Evolutionary conservation across 2,113 vertebrate species (phyloP).

Genomic region (Murina feae): DNA sequence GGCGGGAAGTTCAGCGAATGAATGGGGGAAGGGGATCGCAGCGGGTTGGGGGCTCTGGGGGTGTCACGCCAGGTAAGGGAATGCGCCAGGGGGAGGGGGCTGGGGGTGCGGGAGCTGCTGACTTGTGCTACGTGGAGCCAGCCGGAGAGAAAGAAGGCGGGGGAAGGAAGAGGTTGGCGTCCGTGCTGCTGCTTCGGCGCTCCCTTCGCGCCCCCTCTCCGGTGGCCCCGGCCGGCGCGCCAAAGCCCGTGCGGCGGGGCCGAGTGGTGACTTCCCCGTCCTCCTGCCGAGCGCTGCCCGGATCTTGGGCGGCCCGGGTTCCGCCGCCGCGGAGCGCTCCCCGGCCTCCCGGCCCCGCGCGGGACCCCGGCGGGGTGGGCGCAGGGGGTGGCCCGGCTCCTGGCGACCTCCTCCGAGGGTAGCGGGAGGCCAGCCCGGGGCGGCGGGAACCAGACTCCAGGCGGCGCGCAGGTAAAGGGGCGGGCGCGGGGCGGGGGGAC

Average conservation of each 20-base stretch:
- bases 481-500: neutral
- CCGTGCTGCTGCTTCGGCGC: neutral
- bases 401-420: neutral
- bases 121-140: neutral
- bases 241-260: neutral
- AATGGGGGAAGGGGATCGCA: neutral
- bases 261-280: neutral
- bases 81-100: neutral
- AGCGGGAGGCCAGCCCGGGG: neutral
- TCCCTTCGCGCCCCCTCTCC: neutral
- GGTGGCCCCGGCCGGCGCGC: neutral
- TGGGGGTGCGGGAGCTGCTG: neutral
- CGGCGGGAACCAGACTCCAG: neutral
- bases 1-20: neutral
- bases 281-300: neutral
- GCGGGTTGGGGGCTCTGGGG: neutral
- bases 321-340: neutral
- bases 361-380: slow-evolving; percentile 14
- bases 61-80: slow-evolving; percentile 6
- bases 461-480: slow-evolving; percentile 53
- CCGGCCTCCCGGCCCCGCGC: neutral
- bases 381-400: slow-evolving; percentile 21
- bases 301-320: neutral
- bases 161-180: neutral
- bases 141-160: slow-evolving; percentile 25